Conservation (phyloP, 2,113 vertebrate genomes). For the Lepidothrix coronata region DNA sequence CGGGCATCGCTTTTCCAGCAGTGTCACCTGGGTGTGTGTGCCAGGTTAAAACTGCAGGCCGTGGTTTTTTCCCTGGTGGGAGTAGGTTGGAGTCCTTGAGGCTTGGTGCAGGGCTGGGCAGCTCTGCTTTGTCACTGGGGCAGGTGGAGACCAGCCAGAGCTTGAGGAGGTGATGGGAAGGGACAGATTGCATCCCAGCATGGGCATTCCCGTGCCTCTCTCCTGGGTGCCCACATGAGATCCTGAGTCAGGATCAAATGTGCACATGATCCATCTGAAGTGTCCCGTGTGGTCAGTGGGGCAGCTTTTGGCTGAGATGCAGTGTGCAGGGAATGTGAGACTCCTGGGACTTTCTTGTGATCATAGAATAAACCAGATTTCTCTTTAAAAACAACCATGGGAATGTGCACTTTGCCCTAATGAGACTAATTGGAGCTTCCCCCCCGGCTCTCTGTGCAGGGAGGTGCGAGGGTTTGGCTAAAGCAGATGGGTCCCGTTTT, state of each 20-base stretch:
- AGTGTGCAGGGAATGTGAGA: not conserved
- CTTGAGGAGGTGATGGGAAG: not conserved
- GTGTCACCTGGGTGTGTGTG: not conserved
- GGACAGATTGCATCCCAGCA: not conserved
- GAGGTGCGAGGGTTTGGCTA: not conserved
- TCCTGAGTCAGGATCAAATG: not conserved
- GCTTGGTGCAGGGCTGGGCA: not conserved
- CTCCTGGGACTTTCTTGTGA: not conserved
- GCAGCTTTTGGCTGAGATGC: not conserved
- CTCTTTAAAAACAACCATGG: not conserved
- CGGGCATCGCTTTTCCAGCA: not conserved
- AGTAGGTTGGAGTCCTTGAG: not conserved
- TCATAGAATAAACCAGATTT: not conserved
- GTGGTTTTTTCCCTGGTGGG: not conserved
- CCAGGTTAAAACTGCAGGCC: not conserved
- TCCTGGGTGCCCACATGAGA: not conserved
- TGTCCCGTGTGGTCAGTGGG: not conserved
- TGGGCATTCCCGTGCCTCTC: not conserved
- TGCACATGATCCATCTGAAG: accelerated
- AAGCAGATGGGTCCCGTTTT: not conserved
- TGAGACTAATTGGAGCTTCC: not conserved
- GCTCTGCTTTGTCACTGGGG: not conserved
- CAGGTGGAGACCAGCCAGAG: not conserved
- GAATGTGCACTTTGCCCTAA: not conserved
- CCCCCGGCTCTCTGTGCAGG: not conserved